Evolutionary conservation across 2,113 vertebrate genomes (phyloP), one percentile per base, ranked within the genome.

Genomic region (Pluvianellus socialis): DNA sequence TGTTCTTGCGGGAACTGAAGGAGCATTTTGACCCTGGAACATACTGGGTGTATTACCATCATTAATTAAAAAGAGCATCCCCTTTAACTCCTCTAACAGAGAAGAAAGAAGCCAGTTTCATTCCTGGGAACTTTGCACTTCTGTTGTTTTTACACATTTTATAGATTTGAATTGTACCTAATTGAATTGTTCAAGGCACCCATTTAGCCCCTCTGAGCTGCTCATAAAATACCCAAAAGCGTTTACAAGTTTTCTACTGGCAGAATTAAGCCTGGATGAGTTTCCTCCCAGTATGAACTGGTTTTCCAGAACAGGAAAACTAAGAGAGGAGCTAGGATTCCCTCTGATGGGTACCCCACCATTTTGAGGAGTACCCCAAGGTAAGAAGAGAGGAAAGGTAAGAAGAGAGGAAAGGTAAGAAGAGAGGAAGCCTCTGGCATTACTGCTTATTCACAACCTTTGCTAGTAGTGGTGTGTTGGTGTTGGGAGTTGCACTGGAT

Each of bases 1-100:
- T 79, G 52, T 90, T 49, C 38, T 92, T 94, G 63, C 22, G 7
- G 95, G 74, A 97, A 96, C 77, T 67, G 81, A 77, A 91, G 63
- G 91, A 93, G 50, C 21, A 6, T 85, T 94, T 97, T 92, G 89
- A 91, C 91, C 71, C 63, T 88, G 81, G 63, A 47, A 82, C 38
- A 7, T 20, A 23, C 28, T 62, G 70, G 81, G 38, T 90, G 32
- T 91, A 63, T 90, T 75, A 32, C 45, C 3, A 5, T 15, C 0
- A 0, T 86, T 79, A 91, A 79, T 14, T 47, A 53, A 32, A 87
- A 88, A 71, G 61, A 72, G 9, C 30, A 88, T 32, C 42, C 45
- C 45, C 40, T 77, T 67, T 66, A 71, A n/a, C 38, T 91, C 45
- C 63, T 90, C 81, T 55, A 70, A 20, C 6, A 14, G 70, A 82